Conservation (phyloP, 2,888 invertebrate genomes). For the Aporophyla lueneburgensis region DNA sequence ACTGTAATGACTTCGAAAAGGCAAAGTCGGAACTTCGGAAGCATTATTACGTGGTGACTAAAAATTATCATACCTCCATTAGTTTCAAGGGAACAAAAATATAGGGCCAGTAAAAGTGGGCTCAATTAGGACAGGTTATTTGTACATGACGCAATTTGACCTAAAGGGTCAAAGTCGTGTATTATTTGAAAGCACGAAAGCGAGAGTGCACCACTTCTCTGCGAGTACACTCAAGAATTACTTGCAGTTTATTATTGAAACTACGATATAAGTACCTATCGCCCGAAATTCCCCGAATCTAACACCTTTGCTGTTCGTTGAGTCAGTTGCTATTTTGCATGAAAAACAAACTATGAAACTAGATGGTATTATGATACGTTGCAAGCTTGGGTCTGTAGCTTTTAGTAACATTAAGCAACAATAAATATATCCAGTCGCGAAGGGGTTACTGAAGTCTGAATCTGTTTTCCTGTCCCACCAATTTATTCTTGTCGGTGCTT, state of each 20-base stretch:
- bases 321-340: not conserved
- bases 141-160: not conserved
- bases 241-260: not conserved
- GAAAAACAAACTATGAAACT: not conserved
- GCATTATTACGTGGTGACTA: not conserved
- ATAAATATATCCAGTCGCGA: not conserved
- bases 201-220: constrained; percentile 22
- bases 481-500: not conserved
- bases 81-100: not conserved
- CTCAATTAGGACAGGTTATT: not conserved
- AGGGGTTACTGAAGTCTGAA: not conserved
- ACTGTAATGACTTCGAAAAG: not conserved
- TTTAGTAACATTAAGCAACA: not conserved
- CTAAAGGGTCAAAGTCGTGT: constrained; percentile 17
- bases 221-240: constrained; percentile 3
- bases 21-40: not conserved
- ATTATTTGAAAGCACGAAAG: constrained; percentile 19
- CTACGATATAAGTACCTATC: not conserved
- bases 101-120: not conserved
- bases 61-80: not conserved
- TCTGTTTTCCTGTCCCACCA: not conserved
- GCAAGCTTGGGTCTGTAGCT: not conserved
- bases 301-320: not conserved
- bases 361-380: not conserved
- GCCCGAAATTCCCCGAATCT: not conserved